Base-by-base conservation (phyloP, 2,888 invertebrate genomes). In the Meliscaeva auricollis region DNA sequence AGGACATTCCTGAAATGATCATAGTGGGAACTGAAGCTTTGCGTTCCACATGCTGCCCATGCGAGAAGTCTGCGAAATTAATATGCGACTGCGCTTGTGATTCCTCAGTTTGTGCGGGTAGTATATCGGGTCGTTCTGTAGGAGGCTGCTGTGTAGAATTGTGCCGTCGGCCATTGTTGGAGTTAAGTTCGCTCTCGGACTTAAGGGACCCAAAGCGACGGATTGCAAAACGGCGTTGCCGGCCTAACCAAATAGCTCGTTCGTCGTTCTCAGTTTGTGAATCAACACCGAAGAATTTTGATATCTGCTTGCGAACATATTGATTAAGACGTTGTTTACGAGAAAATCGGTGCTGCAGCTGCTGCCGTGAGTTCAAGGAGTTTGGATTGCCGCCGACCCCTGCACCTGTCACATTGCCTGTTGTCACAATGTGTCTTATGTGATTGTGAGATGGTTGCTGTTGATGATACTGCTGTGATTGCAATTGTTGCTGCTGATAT, bases 221-320 rank as follows among this genome's bases (percentile, higher is more conserved):
- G 3, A 92, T 87, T 0, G 92, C 92, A 5, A 92, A 87, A 0
- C 92, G 90, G 0, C 90, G 89, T 72, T 92, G 92, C 0, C 92
- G 89, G 2, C 91, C 91, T 38, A 89, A 88, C 92, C 92, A 92
- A 32, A 91, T 87, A 2, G 81, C 87, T 3, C 88, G 90, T 69
- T 92, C 92, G 2, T 90, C 89, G 0, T 89, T 89, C 76, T 92
- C 92, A 0, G 90, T 90, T 52, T 89, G 90, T 0, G 87, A 70
- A 52, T 92, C 92, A 0, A 92, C 91, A 2, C 92, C 92, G 68
- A 92, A 92, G 74, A 92, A 92, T 6, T 89, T 89, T 0, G 92
- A 88, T 13, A 92, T 90, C 77, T 92, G 90, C 0, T 90, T 90
- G 7, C 89, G 89, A 26, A 92, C 87, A 68, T 92, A 92, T 26